A percentile compares a stretch with the other conserved stretches of the same genome.
phyloP scores from a whole-genome alignment of 1,140 invertebrate species.

The Anoplolepis gracilipes region DNA sequence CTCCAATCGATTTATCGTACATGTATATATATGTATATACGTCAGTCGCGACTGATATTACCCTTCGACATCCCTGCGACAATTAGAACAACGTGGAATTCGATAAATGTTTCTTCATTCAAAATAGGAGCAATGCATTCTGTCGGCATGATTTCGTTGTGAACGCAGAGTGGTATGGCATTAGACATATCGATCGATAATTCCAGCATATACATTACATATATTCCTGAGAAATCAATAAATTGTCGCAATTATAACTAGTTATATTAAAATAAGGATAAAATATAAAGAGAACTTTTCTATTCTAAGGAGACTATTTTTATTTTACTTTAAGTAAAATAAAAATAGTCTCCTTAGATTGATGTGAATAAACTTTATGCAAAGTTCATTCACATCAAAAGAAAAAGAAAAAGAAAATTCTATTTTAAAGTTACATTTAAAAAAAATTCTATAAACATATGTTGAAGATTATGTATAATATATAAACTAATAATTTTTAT shows the following conservation, averaged over 20 bases:
- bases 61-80: neutral
- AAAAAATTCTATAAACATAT: neutral
- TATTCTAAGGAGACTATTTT: no score
- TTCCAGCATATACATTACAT: neutral
- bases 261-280: neutral
- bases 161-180: neutral
- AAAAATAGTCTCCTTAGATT: no score
- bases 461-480: neutral
- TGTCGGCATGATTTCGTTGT: neutral
- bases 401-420: neutral
- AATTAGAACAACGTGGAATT: slow-evolving; percentile 38
- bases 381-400: neutral
- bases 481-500: neutral
- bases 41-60: slow-evolving; percentile 19
- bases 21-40: neutral
- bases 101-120: slow-evolving; percentile 37
- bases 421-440: neutral
- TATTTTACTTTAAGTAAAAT: no score
- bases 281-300: no score
- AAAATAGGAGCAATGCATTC: slow-evolving; percentile 16
- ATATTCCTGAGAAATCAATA: neutral
- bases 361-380: no score
- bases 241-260: neutral
- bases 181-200: slow-evolving; percentile 7
- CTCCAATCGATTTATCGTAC: slow-evolving; percentile 24